These are phyloP conservation scores for Malachius bipustulatus DNA, from an alignment of 2,888 invertebrate species.

Conservation along the genomic window DNA sequence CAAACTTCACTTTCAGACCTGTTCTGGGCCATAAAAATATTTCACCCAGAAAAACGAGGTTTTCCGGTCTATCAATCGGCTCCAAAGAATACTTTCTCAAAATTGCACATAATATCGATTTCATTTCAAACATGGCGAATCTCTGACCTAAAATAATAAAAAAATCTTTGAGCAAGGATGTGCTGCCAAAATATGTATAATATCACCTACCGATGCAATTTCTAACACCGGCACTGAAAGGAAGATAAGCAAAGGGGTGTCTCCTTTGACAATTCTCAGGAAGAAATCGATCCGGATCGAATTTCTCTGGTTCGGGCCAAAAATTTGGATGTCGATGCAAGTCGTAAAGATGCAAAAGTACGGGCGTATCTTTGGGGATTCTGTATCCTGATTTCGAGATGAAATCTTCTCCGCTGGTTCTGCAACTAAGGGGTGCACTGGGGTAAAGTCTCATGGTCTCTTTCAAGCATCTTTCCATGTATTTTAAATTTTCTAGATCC, in stretches of 20 bases:
- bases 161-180: too few species aligned
- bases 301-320: constrained; percentile 52
- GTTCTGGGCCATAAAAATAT: too few species aligned
- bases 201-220: constrained; percentile 56
- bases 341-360: constrained; percentile 48
- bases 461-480: constrained; percentile 33
- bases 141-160: neutral
- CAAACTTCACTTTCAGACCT: too few species aligned
- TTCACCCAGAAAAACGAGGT: constrained; percentile 36
- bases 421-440: constrained; percentile 32
- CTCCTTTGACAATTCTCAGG: constrained; percentile 43
- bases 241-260: constrained; percentile 53
- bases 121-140: neutral
- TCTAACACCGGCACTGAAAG: constrained; percentile 56
- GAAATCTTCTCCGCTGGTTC: constrained; percentile 25
- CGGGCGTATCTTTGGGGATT: constrained; percentile 41
- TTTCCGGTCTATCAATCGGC: constrained; percentile 37
- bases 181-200: too few species aligned
- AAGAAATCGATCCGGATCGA: constrained; percentile 59
- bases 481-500: constrained; percentile 31
- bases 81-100: constrained; percentile 33
- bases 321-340: constrained; percentile 50
- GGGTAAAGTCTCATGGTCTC: constrained; percentile 33
- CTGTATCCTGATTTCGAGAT: constrained; percentile 23
- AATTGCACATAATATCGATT: neutral